Base-by-base conservation (phyloP, 2,797 vertebrate species). In the Pygocentrus nattereri region DNA sequence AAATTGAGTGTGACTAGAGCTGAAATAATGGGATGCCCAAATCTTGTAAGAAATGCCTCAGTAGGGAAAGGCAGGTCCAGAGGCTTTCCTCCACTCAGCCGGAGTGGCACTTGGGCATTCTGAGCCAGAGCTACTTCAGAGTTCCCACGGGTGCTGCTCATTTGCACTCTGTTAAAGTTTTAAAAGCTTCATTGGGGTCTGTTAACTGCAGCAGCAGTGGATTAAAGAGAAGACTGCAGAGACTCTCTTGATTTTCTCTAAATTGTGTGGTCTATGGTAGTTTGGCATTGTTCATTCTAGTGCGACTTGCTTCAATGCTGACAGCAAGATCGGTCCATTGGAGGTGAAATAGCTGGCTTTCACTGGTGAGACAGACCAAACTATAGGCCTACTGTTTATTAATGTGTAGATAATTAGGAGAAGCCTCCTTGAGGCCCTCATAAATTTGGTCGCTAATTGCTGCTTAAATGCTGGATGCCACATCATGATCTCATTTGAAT, bases 401-500 rank as follows among this genome's bases (percentile, higher is more conserved):
- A 72, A 72, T 67, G 50, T 83, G 82, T 44, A 73, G 23, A 64
- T 52, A n/a, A 47, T 77, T 38, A 21, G 13, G 30, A 31, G 31
- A 71, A 25, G 6, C 44, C 59, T 77, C 56, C 59, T 81, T 84
- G 75, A 89, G 90, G 82, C 89, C 65, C 56, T 79, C 67, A 65
- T 77, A 69, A 49, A 82, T 74, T 21, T 58, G 79, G 81, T 84
- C 25, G 76, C 86, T 93, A 92, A 93, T 94, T 94, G 88, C 91
- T 88, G 82, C 86, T 89, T 89, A 89, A 92, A 92, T 88, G 87
- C 85, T 84, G 79, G 76, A 31, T 88, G 86, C 89, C 86, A 84
- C 78, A 78, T 84, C 56, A 69, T 88, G 85, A 91, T 92, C 93
- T 91, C 87, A 92, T 92, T 88, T 86, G 86, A 82, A 86, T 89